Evolutionary conservation across 2,113 vertebrate species (phyloP).

Genomic region (Crocuta crocuta): DNA sequence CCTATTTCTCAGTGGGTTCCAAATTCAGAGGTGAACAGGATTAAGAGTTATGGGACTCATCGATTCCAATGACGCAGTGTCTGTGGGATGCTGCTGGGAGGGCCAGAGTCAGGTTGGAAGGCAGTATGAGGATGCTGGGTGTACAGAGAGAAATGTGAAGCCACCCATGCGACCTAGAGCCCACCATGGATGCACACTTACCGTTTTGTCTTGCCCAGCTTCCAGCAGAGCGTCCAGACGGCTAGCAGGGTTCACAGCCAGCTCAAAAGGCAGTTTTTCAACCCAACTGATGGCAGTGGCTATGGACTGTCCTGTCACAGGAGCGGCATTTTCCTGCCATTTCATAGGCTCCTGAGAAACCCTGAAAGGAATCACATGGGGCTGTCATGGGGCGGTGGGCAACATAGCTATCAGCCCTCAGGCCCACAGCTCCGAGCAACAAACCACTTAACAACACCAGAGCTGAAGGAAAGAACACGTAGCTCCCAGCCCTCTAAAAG

Average conservation of each 20-base stretch:
- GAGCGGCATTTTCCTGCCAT: slow-evolving; percentile 84
- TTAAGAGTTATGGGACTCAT: background rate
- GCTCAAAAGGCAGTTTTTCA: slow-evolving; percentile 78
- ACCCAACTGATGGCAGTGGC: slow-evolving; percentile 83
- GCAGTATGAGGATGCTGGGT: background rate
- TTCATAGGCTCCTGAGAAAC: slow-evolving; percentile 81
- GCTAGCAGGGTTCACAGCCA: slow-evolving; percentile 60
- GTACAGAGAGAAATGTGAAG: slow-evolving; percentile 2
- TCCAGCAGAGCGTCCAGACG: slow-evolving; percentile 84
- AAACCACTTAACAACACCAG: background rate
- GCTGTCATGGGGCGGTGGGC: background rate
- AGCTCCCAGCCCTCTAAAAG: background rate
- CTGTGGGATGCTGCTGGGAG: background rate
- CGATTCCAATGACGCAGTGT: background rate
- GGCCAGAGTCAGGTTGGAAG: background rate
- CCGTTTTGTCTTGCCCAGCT: slow-evolving; percentile 85
- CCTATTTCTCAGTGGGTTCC: background rate
- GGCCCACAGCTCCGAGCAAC: background rate
- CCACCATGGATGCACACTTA: slow-evolving; percentile 79
- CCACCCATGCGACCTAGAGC: slow-evolving; percentile 14
- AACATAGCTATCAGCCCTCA: background rate
- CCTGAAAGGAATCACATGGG: slow-evolving; percentile 78
- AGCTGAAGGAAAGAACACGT: background rate
- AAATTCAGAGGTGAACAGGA: background rate
- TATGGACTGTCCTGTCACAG: slow-evolving; percentile 81